phyloP scores from a whole-genome alignment of 1,140 invertebrate genomes.

The Musca domestica region DNA sequence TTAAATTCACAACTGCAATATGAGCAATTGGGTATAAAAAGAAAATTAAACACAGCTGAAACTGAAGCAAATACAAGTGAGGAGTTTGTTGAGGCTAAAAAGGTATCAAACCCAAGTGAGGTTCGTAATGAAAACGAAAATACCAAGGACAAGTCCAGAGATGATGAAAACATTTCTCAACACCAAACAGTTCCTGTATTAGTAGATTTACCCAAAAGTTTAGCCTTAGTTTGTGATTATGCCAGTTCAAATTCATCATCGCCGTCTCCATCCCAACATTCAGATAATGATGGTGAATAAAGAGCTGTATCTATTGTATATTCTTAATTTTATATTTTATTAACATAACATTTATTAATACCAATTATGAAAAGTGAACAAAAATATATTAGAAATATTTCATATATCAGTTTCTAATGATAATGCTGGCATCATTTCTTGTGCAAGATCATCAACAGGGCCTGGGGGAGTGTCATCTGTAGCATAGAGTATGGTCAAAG shows the following conservation, averaged over 20 bases:
- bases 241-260: constrained; percentile 29
- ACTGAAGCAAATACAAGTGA: neutral
- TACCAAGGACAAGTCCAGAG: neutral
- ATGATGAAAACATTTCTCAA: neutral
- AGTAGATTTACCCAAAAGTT: constrained; percentile 26
- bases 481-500: constrained; percentile 34
- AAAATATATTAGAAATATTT: neutral
- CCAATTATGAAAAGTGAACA: neutral
- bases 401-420: neutral
- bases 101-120: neutral
- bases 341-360: constrained; percentile 16
- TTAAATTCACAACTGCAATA: constrained; percentile 46
- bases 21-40: constrained; percentile 47
- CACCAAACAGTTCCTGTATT: neutral
- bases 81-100: neutral
- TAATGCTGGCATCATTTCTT: neutral
- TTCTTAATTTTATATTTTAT: constrained; percentile 6
- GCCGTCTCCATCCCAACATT: neutral
- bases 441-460: neutral
- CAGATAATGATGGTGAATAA: constrained; percentile 19
- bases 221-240: constrained; percentile 44
- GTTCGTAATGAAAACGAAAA: neutral
- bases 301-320: neutral
- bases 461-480: constrained; percentile 19
- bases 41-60: constrained; percentile 23